Conservation (phyloP, 2,113 vertebrate species). For the Taurulus bubalis region DNA sequence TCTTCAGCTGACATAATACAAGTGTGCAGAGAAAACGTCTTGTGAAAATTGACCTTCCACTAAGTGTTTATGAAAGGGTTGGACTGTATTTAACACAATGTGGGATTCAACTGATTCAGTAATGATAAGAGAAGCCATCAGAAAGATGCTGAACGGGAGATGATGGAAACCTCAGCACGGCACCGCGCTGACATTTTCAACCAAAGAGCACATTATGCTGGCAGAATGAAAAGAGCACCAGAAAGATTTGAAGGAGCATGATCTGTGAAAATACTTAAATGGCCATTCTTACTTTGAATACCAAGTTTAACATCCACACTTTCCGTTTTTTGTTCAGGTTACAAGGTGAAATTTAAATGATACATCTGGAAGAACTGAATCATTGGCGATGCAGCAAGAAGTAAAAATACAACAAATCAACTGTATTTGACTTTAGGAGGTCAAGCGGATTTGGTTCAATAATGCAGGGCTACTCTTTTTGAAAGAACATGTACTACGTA, state of each 20-base stretch:
- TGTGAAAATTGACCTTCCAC: constrained; percentile 44
- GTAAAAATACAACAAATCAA: constrained; percentile 7
- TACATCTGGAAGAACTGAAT: not conserved
- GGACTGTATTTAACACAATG: constrained; percentile 51
- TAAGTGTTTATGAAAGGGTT: constrained; percentile 45
- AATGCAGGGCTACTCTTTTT: not conserved
- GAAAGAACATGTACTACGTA: not conserved
- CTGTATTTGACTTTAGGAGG: constrained; percentile 10
- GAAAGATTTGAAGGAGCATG: constrained; percentile 31
- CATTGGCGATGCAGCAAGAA: not conserved
- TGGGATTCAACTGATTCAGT: constrained; percentile 55
- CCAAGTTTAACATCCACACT: constrained; percentile 12
- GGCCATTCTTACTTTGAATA: constrained; percentile 36
- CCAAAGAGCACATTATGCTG: constrained; percentile 61
- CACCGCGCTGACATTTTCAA: constrained; percentile 72
- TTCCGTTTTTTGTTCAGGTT: not conserved
- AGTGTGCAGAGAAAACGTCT: constrained; percentile 35
- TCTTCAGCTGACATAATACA: constrained; percentile 23
- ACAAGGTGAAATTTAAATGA: constrained; percentile 25
- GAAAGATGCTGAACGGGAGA: constrained; percentile 49
- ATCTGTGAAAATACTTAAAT: constrained; percentile 60
- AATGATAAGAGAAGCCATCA: constrained; percentile 46
- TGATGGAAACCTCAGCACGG: constrained; percentile 68
- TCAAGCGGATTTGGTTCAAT: not conserved
- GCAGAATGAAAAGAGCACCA: constrained; percentile 38